A percentile compares a stretch with the other conserved stretches of the same genome.
These are phyloP conservation scores for Drosophila anomalata DNA, from an alignment of 2,888 invertebrate species.

Conservation along the genomic window DNA sequence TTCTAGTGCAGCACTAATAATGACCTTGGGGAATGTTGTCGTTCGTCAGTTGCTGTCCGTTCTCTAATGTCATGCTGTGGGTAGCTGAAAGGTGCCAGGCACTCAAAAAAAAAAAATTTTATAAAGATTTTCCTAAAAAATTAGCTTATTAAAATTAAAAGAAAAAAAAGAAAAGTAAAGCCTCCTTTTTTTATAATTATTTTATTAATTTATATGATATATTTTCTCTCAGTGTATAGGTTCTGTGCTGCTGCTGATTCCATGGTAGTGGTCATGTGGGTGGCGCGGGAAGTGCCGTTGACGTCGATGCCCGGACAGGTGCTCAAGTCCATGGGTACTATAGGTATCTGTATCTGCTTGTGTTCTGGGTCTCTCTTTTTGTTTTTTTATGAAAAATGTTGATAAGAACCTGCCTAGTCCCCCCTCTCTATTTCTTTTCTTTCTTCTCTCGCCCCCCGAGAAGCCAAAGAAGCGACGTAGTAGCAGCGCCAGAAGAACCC, in stretches of 20 bases:
- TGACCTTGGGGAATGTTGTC: constrained; percentile 49
- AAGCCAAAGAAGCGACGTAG: constrained; percentile 46
- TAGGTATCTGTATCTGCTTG: constrained; percentile 23
- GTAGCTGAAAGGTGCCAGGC: constrained; percentile 21
- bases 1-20: constrained; percentile 29
- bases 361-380: constrained; percentile 11
- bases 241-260: constrained; percentile 18
- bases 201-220: not conserved
- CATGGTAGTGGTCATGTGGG: constrained; percentile 54
- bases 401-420: constrained; percentile 40
- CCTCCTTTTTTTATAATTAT: not conserved
- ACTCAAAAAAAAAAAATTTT: not conserved
- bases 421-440: constrained; percentile 1
- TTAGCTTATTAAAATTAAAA: not conserved
- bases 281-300: constrained; percentile 44
- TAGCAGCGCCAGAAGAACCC: constrained; percentile 18
- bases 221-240: constrained; percentile 9
- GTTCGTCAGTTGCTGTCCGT: constrained; percentile 29
- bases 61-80: constrained; percentile 35
- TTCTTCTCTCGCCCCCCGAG: constrained; percentile 8
- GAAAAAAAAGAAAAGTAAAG: not conserved
- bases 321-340: constrained; percentile 42
- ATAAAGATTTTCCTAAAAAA: not conserved
- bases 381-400: constrained; percentile 18
- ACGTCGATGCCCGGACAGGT: constrained; percentile 45